Conservation (phyloP, 2,888 invertebrate species). For the Odontomyia ornata region DNA sequence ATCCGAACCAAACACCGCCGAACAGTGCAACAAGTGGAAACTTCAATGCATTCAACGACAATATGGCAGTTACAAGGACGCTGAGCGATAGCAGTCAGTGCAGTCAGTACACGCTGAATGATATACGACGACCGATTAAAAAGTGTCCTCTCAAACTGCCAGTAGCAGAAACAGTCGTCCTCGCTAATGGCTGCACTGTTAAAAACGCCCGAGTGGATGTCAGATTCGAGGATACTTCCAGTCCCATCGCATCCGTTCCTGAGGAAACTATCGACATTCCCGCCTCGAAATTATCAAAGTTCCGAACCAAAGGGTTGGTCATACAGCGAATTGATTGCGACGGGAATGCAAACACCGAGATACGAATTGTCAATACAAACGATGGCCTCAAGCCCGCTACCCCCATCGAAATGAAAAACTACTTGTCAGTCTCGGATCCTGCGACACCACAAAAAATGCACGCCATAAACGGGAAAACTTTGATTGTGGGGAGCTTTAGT, state of each 20-base stretch:
- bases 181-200: conserved; percentile 32
- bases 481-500: conserved; percentile 29
- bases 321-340: conserved; percentile 49
- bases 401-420: conserved; percentile 13
- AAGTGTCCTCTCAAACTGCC: background rate
- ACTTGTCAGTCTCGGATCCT: conserved; percentile 18
- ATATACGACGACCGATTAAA: conserved; percentile 11
- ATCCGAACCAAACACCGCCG: conserved; percentile 47
- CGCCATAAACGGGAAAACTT: conserved; percentile 16
- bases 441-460: background rate
- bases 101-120: conserved; percentile 32
- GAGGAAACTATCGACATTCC: background rate
- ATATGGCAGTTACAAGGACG: conserved; percentile 28
- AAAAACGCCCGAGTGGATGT: conserved; percentile 19
- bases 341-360: conserved; percentile 49
- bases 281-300: background rate
- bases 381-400: conserved; percentile 27
- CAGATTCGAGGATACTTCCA: background rate
- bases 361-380: conserved; percentile 43
- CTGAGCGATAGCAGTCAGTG: conserved; percentile 5
- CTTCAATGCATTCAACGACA: conserved; percentile 43
- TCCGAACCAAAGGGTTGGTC: conserved; percentile 35
- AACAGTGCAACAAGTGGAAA: conserved; percentile 47
- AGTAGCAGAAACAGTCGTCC: conserved; percentile 29
- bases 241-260: background rate